These are phyloP conservation scores for Carettochelys insculpta DNA, from an alignment of 2,113 vertebrate genomes.

Conservation along the genomic window DNA sequence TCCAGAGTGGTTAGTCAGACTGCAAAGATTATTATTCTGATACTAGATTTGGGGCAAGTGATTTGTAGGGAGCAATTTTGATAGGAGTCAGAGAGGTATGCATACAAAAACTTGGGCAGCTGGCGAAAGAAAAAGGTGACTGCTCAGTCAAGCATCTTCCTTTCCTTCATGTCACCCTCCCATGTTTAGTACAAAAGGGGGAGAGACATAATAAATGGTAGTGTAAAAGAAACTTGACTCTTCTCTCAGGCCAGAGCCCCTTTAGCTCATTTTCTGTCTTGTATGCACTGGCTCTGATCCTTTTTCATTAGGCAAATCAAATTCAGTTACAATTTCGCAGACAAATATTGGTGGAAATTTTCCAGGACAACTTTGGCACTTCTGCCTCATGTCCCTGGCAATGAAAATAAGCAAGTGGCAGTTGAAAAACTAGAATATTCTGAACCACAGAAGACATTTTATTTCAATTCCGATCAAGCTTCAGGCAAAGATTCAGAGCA, in stretches of 20 bases:
- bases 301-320: background rate
- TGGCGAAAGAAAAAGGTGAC: accelerated
- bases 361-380: background rate
- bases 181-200: background rate
- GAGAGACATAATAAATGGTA: background rate
- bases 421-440: constrained; percentile 23
- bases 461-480: constrained; percentile 24
- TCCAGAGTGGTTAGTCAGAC: background rate
- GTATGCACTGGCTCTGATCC: background rate
- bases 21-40: background rate
- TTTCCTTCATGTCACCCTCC: background rate
- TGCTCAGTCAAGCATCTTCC: background rate
- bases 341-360: background rate
- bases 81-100: background rate
- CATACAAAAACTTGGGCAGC: background rate
- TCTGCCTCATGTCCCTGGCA: background rate
- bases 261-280: background rate
- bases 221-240: background rate
- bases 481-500: background rate
- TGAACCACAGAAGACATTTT: background rate
- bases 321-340: background rate
- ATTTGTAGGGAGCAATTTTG: background rate
- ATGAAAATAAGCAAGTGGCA: background rate
- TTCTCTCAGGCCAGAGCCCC: background rate
- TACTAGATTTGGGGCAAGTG: background rate